Evolutionary conservation across 1,140 invertebrate genomes (phyloP).

Genomic region (Polyergus mexicanus): DNA sequence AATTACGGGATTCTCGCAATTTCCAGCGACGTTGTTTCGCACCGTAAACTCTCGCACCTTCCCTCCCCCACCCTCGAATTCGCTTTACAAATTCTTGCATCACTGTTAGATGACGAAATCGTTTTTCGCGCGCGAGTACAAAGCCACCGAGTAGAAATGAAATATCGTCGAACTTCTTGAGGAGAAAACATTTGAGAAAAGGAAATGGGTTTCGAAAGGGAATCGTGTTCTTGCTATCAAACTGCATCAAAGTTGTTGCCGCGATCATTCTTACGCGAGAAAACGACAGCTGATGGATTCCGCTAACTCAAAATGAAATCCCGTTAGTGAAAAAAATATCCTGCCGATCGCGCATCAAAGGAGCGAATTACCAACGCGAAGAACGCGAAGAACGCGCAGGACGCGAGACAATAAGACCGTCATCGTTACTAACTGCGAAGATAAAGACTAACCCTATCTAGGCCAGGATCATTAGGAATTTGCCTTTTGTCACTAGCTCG

Average conservation of each 20-base stretch:
- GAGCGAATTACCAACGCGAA: slow-evolving; percentile 45
- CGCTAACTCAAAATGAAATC: not conserved
- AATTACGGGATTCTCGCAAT: slow-evolving; percentile 39
- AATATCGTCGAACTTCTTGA: slow-evolving; percentile 10
- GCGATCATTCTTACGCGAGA: slow-evolving; percentile 7
- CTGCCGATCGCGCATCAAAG: not conserved
- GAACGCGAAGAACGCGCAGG: not conserved
- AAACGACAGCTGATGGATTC: slow-evolving; percentile 25
- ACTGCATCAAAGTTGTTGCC: slow-evolving; percentile 2
- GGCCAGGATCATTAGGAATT: slow-evolving; percentile 76
- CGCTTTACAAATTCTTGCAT: slow-evolving; percentile 25
- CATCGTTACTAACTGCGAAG: slow-evolving; percentile 55
- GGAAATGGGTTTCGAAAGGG: no score
- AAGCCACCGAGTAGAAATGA: not conserved
- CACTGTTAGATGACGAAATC: slow-evolving; percentile 20
- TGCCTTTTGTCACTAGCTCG: slow-evolving; percentile 63
- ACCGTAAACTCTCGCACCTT: not conserved
- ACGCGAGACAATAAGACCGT: slow-evolving; percentile 52
- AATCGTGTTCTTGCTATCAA: slow-evolving; percentile 33
- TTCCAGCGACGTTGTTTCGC: slow-evolving; percentile 28
- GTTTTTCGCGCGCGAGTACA: not conserved
- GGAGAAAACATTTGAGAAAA: not conserved
- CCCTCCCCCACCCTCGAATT: no score
- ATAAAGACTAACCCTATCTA: slow-evolving; percentile 64
- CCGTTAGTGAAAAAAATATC: slow-evolving; percentile 4